Conservation (phyloP, 2,113 vertebrate genomes). For the Elephas maximus region DNA sequence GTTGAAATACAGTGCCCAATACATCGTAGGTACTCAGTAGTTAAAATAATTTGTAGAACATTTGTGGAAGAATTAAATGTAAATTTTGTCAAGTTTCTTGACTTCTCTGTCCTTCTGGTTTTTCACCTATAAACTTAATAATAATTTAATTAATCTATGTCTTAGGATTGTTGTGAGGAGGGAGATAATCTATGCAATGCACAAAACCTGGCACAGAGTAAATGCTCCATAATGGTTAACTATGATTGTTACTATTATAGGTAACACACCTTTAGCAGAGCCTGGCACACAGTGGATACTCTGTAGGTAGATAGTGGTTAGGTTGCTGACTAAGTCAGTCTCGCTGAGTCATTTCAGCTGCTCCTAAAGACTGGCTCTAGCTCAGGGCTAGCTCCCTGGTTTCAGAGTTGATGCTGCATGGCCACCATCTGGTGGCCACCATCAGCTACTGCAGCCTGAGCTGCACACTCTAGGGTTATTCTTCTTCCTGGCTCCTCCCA, state of each 20-base stretch:
- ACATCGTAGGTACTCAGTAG: background rate
- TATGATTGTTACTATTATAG: background rate
- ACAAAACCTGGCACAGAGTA: background rate
- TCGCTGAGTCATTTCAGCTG: background rate
- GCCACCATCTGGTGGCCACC: background rate
- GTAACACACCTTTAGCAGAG: background rate
- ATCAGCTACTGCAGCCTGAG: background rate
- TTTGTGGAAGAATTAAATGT: background rate
- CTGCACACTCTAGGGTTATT: background rate
- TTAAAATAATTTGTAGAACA: background rate
- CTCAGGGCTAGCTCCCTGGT: accelerated
- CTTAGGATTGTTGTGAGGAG: background rate
- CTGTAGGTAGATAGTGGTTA: background rate
- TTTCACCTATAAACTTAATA: slow-evolving; percentile 16
- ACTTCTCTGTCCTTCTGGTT: slow-evolving; percentile 18
- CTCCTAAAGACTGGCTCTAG: background rate
- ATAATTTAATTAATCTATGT: background rate
- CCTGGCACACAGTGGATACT: background rate
- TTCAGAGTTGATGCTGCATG: background rate
- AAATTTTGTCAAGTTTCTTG: slow-evolving; percentile 9
- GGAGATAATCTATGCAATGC: background rate
- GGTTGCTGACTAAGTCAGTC: background rate
- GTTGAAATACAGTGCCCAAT: background rate
- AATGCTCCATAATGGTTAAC: background rate
- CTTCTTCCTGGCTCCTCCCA: background rate